phyloP scores from a whole-genome alignment of 92 coral and sea anemone genomes.

The Bergia sp. region DNA sequence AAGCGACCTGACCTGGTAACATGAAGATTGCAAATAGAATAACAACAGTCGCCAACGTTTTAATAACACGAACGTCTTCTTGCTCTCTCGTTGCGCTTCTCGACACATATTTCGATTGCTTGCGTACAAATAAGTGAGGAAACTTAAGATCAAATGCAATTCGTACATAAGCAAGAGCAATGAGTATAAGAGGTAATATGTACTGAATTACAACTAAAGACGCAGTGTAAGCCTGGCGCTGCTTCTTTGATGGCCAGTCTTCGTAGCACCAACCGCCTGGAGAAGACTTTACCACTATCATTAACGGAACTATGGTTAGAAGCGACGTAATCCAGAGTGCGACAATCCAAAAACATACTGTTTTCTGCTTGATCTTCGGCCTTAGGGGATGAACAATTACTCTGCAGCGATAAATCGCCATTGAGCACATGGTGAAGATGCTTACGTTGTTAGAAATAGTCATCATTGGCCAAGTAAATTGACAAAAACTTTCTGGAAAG shows the following conservation, averaged over 20 bases:
- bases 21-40: conserved; percentile 63
- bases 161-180: conserved; percentile 67
- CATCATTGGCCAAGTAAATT: conserved; percentile 70
- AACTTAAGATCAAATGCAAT: conserved; percentile 70
- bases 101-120: conserved; percentile 12
- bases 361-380: conserved; percentile 59
- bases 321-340: conserved; percentile 50
- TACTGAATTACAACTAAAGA: conserved; percentile 67
- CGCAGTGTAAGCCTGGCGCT: conserved; percentile 67
- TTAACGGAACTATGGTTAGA: conserved; percentile 48
- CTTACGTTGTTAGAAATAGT: conserved; percentile 68
- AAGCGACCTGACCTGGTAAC: conserved; percentile 71
- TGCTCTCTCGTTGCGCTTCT: conserved; percentile 58
- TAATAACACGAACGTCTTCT: conserved; percentile 63
- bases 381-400: conserved; percentile 61
- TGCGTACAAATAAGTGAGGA: conserved; percentile 26
- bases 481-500: conserved; percentile 57
- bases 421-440: conserved; percentile 61
- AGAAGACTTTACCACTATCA: conserved; percentile 52
- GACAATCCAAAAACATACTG: conserved; percentile 43
- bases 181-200: conserved; percentile 60
- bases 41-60: conserved; percentile 66
- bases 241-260: conserved; percentile 47
- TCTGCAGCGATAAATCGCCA: conserved; percentile 72
- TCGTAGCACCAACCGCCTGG: conserved; percentile 73